These are phyloP conservation scores for Camelus dromedarius DNA, from an alignment of 2,113 vertebrate genomes.

Conservation along the genomic window DNA sequence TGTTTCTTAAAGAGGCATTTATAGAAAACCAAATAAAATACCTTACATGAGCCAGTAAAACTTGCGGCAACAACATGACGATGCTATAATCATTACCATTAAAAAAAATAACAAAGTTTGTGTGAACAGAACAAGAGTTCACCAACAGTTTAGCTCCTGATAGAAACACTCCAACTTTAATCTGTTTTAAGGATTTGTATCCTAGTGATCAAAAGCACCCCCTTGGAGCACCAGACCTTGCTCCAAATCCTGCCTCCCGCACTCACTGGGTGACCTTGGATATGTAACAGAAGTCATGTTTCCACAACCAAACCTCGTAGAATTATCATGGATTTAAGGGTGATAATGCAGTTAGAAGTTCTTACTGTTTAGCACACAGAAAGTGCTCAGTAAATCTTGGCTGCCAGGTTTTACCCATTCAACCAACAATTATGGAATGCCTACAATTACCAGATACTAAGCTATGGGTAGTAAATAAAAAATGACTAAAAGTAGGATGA, in stretches of 20 bases:
- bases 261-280: background rate
- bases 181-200: background rate
- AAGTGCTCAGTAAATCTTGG: constrained; percentile 4
- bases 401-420: constrained; percentile 17
- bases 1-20: constrained; percentile 33
- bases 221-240: constrained; percentile 6
- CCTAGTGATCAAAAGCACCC: constrained; percentile 39
- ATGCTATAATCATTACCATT: constrained; percentile 49
- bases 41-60: constrained; percentile 42
- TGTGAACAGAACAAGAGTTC: constrained; percentile 20
- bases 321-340: background rate
- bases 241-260: background rate
- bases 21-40: constrained; percentile 65
- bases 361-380: background rate
- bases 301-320: background rate
- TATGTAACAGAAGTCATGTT: constrained; percentile 18
- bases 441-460: background rate
- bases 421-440: background rate
- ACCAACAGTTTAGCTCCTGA: constrained; percentile 46
- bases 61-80: background rate
- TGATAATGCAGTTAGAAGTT: constrained; percentile 51
- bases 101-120: constrained; percentile 61
- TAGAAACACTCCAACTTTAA: constrained; percentile 30
- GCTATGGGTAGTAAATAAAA: background rate
- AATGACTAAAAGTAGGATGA: background rate